Evolutionary conservation across 2,888 invertebrate species (phyloP), one percentile per base, ranked within the genome.

Genomic region (Lepeophtheirus nordmannii): DNA sequence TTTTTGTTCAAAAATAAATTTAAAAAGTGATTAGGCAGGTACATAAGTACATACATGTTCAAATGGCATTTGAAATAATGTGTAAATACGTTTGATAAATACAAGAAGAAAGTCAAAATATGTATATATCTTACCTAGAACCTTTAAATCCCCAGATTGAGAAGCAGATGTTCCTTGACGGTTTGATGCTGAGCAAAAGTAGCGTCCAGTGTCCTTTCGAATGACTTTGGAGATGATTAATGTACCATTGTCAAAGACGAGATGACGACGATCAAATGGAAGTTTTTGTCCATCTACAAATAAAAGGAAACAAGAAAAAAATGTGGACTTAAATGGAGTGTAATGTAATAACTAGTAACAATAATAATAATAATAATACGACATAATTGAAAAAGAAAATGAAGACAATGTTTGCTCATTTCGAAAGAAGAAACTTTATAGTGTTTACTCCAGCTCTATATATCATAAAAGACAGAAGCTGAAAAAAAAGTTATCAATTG

Each of bases 111-210:
- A 68, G 67, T 7, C 30, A 30, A 66, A 68, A 67, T 71, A 69
- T 74, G 77, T 82, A 67, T 30, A 53, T 46, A 41, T 73, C 76
- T 80, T 80, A 86, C 86, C 86, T 78, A 86, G 85, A 69, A 86
- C 85, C 71, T 82, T 82, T 71, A 86, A 84, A 76, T 85, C 85
- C 68, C 85, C 85, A 71, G 84, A 84, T 71, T 85, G 78, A 66
- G 87, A 80, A 23, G 87, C 86, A 1, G 85, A 83, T 73, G 87
- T 85, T 68, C 86, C 83, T 74, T 88, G 88, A 70, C 86, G 81
- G 76, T 89, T 90, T 69, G 84, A 83, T 0, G 91, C 92, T 72
- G 87, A 87, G 75, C 92, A 93, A 61, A 87, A 89, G 78, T 92
- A 92, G 12, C 91, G 91, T 11, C 87, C 87, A 75, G 92, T 91